Conservation (phyloP, 1,140 invertebrate species). For the Atta colombica region DNA sequence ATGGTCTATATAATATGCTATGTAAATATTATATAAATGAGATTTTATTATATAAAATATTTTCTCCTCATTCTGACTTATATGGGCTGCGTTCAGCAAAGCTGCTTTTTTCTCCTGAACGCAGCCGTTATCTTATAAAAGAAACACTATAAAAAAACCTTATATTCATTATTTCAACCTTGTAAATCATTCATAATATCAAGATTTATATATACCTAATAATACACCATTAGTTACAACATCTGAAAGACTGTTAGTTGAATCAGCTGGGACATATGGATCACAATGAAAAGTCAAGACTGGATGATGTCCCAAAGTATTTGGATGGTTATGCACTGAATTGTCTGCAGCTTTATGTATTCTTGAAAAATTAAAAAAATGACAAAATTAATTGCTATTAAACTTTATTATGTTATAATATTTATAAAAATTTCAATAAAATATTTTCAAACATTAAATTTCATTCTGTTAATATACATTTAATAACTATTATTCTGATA, state of each 20-base stretch:
- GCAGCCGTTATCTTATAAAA: too few species aligned
- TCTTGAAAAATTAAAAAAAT: slow-evolving; percentile 65
- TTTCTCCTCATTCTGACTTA: neutral
- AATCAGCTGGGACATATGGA: slow-evolving; percentile 80
- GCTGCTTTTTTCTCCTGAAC: too few species aligned
- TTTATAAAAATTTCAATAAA: slow-evolving; percentile 21
- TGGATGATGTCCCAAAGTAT: slow-evolving; percentile 82
- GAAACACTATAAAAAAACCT: neutral
- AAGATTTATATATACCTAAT: slow-evolving; percentile 84
- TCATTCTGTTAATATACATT: neutral
- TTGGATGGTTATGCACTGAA: slow-evolving; percentile 62
- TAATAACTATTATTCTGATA: neutral
- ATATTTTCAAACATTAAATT: neutral
- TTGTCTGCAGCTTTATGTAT: slow-evolving; percentile 69
- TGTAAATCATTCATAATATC: slow-evolving; percentile 7
- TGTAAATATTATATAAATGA: neutral
- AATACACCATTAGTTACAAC: slow-evolving; percentile 86
- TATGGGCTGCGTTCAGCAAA: too few species aligned
- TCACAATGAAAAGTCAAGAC: slow-evolving; percentile 84
- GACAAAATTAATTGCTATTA: neutral
- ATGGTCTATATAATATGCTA: neutral
- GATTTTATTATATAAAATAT: neutral
- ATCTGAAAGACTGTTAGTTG: slow-evolving; percentile 84
- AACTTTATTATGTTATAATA: neutral
- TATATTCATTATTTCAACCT: neutral